Base-by-base conservation (phyloP, 2,888 invertebrate species). In the Orgyia antiqua region DNA sequence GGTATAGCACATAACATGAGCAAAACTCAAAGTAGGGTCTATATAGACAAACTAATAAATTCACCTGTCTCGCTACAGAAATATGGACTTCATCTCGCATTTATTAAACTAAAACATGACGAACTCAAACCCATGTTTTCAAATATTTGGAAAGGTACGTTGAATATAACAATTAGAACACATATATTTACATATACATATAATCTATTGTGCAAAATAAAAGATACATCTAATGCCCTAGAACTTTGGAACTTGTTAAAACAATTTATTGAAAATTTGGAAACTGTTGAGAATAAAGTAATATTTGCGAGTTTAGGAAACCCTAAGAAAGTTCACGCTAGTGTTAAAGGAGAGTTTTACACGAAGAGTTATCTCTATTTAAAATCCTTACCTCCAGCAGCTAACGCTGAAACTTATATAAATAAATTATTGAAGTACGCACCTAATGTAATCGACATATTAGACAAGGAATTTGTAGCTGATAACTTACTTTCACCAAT, bases 61-160 rank as follows among this genome's bases (percentile, higher is more conserved):
- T 54, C 61, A 6, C 64, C 67, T 2, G 63, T 69, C 2, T 70
- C 70, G 5, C 39, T 75, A 23, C 70, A 70, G 45, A 75, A 75
- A 42, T 65, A 58, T 39, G 71, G 66, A 15, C 52, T 75, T 11
- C 51, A 61, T 6, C 42, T 59, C 3, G 68, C 60, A 2, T 62
- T 58, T 26, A 32, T 20, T 0, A 74, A 71, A 45, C 31, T 71
- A 5, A 33, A 49, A 10, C 27, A 49, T n/a, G 36, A 52, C 6
- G 67, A 74, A 31, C 34, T 68, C 4, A 64, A 55, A 26, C 37
- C 54, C 5, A 41, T 59, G 24, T 55, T 67, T 31, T 34, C 39
- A 3, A 39, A 62, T 11, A 48, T 60, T 10, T 75, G 73, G 73
- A 58, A 57, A 17, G 49, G 47, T 13, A 58, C 66, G 0, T 67